Evolutionary conservation across 2,888 invertebrate genomes (phyloP).

Genomic region (Candidula unifasciata): DNA sequence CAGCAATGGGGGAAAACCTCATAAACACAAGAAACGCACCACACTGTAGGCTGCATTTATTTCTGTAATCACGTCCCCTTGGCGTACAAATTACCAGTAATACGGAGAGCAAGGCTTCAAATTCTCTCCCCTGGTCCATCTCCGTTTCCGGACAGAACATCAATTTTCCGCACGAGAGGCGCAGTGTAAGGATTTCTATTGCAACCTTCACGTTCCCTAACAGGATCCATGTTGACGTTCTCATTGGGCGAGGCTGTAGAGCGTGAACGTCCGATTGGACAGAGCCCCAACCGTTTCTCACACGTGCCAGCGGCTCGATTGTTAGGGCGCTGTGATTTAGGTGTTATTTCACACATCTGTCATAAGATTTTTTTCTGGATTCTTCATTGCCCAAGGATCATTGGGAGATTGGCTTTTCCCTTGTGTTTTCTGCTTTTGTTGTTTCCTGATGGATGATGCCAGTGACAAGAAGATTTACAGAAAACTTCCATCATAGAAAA

Average conservation of each 20-base stretch:
- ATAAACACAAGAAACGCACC: not conserved
- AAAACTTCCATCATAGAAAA: not conserved
- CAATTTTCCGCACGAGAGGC: conserved; percentile 14
- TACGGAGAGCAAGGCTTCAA: not conserved
- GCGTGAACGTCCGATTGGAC: conserved; percentile 34
- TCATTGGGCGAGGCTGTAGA: conserved; percentile 23
- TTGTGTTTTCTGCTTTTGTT: no score
- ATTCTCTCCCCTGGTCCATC: conserved; percentile 11
- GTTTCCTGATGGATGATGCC: no score
- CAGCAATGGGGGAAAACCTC: not conserved
- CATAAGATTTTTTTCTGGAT: not conserved
- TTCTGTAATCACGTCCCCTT: conserved; percentile 16
- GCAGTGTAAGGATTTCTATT: conserved; percentile 1
- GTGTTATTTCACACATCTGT: not conserved
- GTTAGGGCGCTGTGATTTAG: not conserved
- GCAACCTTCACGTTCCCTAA: conserved; percentile 24
- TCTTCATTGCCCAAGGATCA: not conserved
- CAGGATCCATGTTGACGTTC: conserved; percentile 33
- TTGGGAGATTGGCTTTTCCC: no score
- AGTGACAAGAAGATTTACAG: no score
- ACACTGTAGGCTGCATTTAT: not conserved
- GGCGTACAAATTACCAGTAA: conserved; percentile 28
- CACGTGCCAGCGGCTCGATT: not conserved
- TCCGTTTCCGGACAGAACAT: conserved; percentile 16
- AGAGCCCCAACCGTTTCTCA: not conserved